Conservation (phyloP, 2,888 invertebrate species). For the Dilophus febrilis region DNA sequence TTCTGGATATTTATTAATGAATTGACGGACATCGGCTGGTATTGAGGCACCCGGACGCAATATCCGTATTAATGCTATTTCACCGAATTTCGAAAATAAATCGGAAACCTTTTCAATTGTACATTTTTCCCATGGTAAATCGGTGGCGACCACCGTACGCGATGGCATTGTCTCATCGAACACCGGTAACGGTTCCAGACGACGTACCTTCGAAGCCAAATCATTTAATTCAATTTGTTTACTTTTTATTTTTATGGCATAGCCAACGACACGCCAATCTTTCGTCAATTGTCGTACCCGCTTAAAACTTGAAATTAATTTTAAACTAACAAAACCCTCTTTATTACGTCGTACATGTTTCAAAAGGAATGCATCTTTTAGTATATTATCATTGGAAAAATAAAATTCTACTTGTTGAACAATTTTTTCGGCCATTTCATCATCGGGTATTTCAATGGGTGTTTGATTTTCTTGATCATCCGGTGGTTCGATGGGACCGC, state of each 20-base stretch:
- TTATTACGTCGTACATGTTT: slow-evolving; percentile 91
- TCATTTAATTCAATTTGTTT: slow-evolving; percentile 77
- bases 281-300: slow-evolving; percentile 85
- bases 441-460: slow-evolving; percentile 40
- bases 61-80: slow-evolving; percentile 75
- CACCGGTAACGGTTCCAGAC: slow-evolving; percentile 68
- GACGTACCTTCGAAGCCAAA: slow-evolving; percentile 73
- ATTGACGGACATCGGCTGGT: slow-evolving; percentile 79
- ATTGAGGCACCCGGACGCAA: slow-evolving; percentile 77
- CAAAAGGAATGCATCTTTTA: slow-evolving; percentile 85
- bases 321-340: slow-evolving; percentile 88
- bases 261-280: slow-evolving; percentile 85
- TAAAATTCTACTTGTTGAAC: slow-evolving; percentile 85
- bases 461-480: slow-evolving; percentile 15
- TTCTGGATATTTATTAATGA: slow-evolving; percentile 79
- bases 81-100: slow-evolving; percentile 73
- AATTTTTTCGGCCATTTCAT: slow-evolving; percentile 61
- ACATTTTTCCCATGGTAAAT: slow-evolving; percentile 68
- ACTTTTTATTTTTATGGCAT: slow-evolving; percentile 59
- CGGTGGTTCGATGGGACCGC: not conserved
- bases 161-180: slow-evolving; percentile 88
- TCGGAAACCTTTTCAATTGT: slow-evolving; percentile 85
- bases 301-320: slow-evolving; percentile 88
- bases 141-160: slow-evolving; percentile 73
- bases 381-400: slow-evolving; percentile 87